A percentile compares a stretch with the other conserved stretches of the same genome.
Evolutionary conservation across 1,140 invertebrate genomes (phyloP).

Genomic region (Dufourea novaeangliae): DNA sequence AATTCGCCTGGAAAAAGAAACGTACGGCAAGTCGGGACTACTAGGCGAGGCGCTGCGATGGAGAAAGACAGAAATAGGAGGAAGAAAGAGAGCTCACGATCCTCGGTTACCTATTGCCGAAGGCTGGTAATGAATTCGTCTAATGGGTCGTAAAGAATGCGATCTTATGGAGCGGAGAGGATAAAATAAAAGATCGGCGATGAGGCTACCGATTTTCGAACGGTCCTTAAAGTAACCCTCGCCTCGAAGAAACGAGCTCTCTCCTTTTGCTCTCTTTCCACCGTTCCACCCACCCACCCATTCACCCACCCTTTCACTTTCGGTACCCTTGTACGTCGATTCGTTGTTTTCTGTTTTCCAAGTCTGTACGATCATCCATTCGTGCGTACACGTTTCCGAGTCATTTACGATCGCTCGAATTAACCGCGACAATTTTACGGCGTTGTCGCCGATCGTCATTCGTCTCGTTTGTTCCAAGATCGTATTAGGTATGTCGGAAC

Average conservation of each 20-base stretch:
- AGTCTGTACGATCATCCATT: too few relatives aligned
- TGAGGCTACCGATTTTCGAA: slow-evolving; percentile 77
- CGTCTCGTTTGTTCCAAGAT: too few relatives aligned
- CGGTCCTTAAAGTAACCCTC: slow-evolving; percentile 76
- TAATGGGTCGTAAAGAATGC: slow-evolving; percentile 82
- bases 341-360: background rate
- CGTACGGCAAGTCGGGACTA: too few relatives aligned
- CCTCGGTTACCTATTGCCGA: slow-evolving; percentile 75
- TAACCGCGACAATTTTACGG: too few relatives aligned
- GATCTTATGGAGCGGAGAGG: slow-evolving; percentile 80
- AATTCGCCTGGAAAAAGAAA: too few relatives aligned
- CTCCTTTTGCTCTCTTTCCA: slow-evolving; percentile 36
- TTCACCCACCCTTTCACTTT: slow-evolving; percentile 24
- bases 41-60: background rate
- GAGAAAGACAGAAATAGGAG: slow-evolving; percentile 27
- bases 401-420: too few relatives aligned
- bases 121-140: slow-evolving; percentile 81
- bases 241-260: slow-evolving; percentile 65
- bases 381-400: too few relatives aligned
- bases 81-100: slow-evolving; percentile 62
- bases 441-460: too few relatives aligned
- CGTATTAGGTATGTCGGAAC: too few relatives aligned
- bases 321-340: background rate
- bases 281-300: slow-evolving; percentile 43
- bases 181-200: slow-evolving; percentile 79